These are phyloP conservation scores for Scaptomyza polygonia DNA, from an alignment of 2,888 invertebrate species.

Conservation along the genomic window DNA sequence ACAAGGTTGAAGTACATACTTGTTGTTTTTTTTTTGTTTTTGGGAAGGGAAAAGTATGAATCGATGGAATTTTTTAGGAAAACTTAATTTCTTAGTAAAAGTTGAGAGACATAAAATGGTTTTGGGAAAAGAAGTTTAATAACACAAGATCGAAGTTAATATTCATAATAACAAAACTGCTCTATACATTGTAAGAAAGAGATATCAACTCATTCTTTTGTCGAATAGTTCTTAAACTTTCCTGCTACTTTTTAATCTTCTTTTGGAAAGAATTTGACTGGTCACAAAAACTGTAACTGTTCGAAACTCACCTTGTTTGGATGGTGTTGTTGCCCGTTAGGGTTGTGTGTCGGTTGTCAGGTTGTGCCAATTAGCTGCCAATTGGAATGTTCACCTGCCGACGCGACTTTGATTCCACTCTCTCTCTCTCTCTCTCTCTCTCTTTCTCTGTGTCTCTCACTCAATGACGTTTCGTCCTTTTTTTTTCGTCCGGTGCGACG, in stretches of 20 bases:
- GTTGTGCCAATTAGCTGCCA: conserved; percentile 65
- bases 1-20: neutral
- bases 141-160: neutral
- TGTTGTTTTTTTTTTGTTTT: neutral
- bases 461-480: conserved; percentile 36
- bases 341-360: conserved; percentile 12
- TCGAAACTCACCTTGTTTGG: conserved; percentile 52
- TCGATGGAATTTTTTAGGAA: neutral
- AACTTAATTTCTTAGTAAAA: neutral
- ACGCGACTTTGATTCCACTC: conserved; percentile 22
- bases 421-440: conserved; percentile 9
- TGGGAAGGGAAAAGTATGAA: neutral
- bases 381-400: conserved; percentile 68
- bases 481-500: conserved; percentile 8
- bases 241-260: no score
- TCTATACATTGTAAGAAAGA: no score
- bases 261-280: no score
- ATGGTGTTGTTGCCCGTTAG: conserved; percentile 20
- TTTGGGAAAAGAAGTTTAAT: neutral
- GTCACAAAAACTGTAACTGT: neutral
- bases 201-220: no score
- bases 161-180: no score
- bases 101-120: no score
- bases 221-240: no score
- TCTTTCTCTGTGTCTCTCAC: neutral